These are phyloP conservation scores for Ceratoteleas bidentatus DNA, from an alignment of 1,140 invertebrate species.

Conservation along the genomic window DNA sequence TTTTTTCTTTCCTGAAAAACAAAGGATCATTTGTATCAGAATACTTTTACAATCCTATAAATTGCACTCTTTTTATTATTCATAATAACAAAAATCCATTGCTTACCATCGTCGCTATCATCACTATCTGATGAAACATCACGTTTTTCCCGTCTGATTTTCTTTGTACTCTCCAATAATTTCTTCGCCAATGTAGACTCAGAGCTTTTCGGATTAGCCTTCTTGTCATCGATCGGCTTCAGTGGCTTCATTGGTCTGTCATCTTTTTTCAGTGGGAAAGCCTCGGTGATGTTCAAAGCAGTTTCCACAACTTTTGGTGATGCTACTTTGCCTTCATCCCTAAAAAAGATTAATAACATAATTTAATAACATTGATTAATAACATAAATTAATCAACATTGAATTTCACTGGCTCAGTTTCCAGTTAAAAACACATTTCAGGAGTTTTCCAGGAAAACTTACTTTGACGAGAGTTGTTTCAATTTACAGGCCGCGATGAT, in stretches of 20 bases:
- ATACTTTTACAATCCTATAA: too few relatives aligned
- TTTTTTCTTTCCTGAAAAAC: conserved; percentile 66
- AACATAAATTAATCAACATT: too few relatives aligned
- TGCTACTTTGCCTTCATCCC: conserved; percentile 73
- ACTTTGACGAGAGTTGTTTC: conserved; percentile 75
- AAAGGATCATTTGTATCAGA: too few relatives aligned
- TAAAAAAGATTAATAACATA: conserved; percentile 53
- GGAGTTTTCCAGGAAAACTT: too few relatives aligned
- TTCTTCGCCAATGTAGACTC: conserved; percentile 72
- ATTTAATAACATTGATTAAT: too few relatives aligned
- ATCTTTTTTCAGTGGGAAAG: conserved; percentile 78
- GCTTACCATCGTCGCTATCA: conserved; percentile 78
- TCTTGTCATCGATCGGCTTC: conserved; percentile 75
- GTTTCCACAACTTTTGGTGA: conserved; percentile 74
- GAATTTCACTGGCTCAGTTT: too few relatives aligned
- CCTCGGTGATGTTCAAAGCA: conserved; percentile 66
- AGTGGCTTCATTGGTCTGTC: conserved; percentile 70
- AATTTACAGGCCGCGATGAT: conserved; percentile 81
- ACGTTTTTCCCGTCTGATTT: conserved; percentile 78
- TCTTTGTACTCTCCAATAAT: conserved; percentile 76
- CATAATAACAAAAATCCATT: background rate
- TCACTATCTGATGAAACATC: conserved; percentile 81
- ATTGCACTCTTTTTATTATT: too few relatives aligned
- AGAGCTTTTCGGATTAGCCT: conserved; percentile 68
- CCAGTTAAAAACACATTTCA: too few relatives aligned